Percentiles rank a stretch among this genome's conserved stretches.
These are phyloP conservation scores for Lerema accius DNA, from an alignment of 1,140 invertebrate species.

Conservation along the genomic window DNA sequence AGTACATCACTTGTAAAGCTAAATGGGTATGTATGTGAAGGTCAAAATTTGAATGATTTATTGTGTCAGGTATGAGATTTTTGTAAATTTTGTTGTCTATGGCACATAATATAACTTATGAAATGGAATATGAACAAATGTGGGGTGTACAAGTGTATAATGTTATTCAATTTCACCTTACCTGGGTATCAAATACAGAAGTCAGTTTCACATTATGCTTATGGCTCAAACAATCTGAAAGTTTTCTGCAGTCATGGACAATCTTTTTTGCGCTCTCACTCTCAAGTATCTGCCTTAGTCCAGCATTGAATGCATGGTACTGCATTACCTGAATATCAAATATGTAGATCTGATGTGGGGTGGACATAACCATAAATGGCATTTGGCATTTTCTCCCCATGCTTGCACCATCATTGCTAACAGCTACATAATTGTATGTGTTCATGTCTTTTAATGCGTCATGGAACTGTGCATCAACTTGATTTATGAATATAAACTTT, in stretches of 20 bases:
- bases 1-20: too few relatives aligned
- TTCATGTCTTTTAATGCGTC: conserved; percentile 71
- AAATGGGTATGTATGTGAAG: too few relatives aligned
- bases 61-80: too few relatives aligned
- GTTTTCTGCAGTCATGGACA: conserved; percentile 78
- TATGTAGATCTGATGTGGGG: conserved; percentile 77
- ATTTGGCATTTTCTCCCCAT: conserved; percentile 80
- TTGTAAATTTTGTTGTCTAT: too few relatives aligned
- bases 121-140: too few relatives aligned
- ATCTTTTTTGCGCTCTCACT: conserved; percentile 76
- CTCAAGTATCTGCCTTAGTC: conserved; percentile 74
- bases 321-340: conserved; percentile 81
- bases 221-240: conserved; percentile 80
- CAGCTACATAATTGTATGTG: conserved; percentile 60
- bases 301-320: conserved; percentile 74
- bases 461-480: conserved; percentile 74
- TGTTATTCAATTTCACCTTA: conserved; percentile 41
- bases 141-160: too few relatives aligned
- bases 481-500: conserved; percentile 76
- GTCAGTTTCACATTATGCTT: conserved; percentile 77
- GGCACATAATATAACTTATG: too few relatives aligned
- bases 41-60: too few relatives aligned
- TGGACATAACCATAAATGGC: conserved; percentile 76
- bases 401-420: conserved; percentile 73
- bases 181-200: conserved; percentile 82